phyloP scores from a whole-genome alignment of 2,113 vertebrate species.

The Takifugu bimaculatus region DNA sequence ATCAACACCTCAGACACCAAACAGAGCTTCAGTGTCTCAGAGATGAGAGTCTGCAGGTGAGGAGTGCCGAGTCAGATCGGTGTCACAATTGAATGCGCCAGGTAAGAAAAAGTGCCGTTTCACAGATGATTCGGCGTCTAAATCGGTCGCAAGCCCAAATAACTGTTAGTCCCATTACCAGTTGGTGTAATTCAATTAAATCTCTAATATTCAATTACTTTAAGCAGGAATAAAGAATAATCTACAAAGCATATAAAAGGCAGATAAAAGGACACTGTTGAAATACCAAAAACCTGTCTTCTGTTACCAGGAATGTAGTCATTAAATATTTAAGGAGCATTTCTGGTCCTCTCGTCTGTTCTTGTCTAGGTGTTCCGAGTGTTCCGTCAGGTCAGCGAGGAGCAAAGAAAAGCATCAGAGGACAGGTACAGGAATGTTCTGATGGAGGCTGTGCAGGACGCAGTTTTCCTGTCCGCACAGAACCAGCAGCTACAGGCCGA shows the following conservation, averaged over 20 bases:
- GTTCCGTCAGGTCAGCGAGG: conserved; percentile 74
- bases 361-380: conserved; percentile 75
- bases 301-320: too few relatives aligned
- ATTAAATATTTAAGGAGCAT: too few relatives aligned
- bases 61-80: not conserved
- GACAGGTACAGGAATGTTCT: conserved; percentile 68
- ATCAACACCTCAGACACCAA: conserved; percentile 61
- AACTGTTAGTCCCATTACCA: too few relatives aligned
- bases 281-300: too few relatives aligned
- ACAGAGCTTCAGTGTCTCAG: conserved; percentile 66
- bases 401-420: conserved; percentile 71
- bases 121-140: too few relatives aligned
- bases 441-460: conserved; percentile 75
- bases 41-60: conserved; percentile 79
- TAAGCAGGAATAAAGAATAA: too few relatives aligned
- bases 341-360: not conserved
- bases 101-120: not conserved
- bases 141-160: too few relatives aligned
- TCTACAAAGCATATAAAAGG: too few relatives aligned
- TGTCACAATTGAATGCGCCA: not conserved
- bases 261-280: too few relatives aligned
- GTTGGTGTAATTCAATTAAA: too few relatives aligned
- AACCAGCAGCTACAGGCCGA: conserved; percentile 74
- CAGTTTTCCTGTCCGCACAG: conserved; percentile 65
- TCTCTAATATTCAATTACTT: too few relatives aligned